These are phyloP conservation scores for Ochotona curzoniae DNA, from an alignment of 2,113 vertebrate species.

Conservation along the genomic window DNA sequence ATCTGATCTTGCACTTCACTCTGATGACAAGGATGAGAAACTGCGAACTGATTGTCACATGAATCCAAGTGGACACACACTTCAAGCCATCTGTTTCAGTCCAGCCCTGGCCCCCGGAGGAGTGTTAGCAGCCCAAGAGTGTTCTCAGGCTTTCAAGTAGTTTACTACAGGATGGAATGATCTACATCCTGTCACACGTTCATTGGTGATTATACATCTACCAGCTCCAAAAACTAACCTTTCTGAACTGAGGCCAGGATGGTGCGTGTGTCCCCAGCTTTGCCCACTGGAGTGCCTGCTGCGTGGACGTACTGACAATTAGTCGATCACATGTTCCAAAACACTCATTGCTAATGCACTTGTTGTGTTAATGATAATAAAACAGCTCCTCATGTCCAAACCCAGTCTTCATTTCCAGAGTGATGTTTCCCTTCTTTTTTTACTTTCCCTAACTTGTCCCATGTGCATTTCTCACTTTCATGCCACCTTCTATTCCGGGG, in stretches of 20 bases:
- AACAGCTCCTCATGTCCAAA: not conserved
- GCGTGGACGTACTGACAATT: not conserved
- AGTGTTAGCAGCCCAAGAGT: fast-evolving
- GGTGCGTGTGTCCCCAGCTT: too few species aligned
- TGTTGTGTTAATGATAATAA: not conserved
- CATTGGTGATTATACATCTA: not conserved
- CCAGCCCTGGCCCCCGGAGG: not conserved
- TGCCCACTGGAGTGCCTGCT: not conserved
- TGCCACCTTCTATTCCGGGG: not conserved
- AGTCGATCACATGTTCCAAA: not conserved
- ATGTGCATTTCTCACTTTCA: not conserved
- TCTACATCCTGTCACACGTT: not conserved
- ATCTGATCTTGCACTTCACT: not conserved
- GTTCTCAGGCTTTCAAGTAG: not conserved
- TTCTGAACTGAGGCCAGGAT: not conserved
- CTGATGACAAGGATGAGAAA: constrained; percentile 37
- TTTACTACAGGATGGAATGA: not conserved
- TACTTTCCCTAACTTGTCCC: not conserved
- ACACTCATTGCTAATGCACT: too few species aligned
- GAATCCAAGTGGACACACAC: not conserved
- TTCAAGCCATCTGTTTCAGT: not conserved
- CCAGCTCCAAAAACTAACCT: not conserved
- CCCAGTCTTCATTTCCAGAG: not conserved
- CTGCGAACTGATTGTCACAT: not conserved
- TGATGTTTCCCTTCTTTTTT: not conserved